Evolutionary conservation across 2,113 vertebrate species (phyloP).

Genomic region (Gorsachius goisagi): DNA sequence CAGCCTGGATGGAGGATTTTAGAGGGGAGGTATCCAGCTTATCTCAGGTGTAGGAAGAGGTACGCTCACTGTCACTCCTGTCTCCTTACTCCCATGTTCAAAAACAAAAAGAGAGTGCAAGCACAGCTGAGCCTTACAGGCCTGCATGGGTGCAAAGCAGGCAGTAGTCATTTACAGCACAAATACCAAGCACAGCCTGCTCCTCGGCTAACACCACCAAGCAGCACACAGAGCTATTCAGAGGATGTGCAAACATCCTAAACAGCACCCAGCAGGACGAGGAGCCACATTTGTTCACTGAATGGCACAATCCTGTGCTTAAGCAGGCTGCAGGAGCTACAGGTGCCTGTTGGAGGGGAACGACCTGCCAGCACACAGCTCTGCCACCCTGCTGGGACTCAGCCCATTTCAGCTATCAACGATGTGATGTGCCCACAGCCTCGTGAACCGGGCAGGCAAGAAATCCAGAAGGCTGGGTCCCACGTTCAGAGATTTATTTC

Average conservation of each 20-base stretch:
- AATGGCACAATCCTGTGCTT: background rate
- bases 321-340: background rate
- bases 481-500: background rate
- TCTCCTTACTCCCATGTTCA: background rate
- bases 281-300: background rate
- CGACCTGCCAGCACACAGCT: background rate
- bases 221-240: background rate
- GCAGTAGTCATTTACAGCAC: background rate
- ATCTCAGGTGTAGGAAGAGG: background rate
- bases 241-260: background rate
- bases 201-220: background rate
- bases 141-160: background rate
- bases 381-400: background rate
- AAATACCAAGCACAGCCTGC: background rate
- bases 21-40: background rate
- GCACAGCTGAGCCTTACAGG: background rate
- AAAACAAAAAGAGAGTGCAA: background rate
- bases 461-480: background rate
- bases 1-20: background rate
- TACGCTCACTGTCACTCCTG: background rate
- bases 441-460: fast-evolving
- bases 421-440: background rate
- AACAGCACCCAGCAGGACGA: background rate
- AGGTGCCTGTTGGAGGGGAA: background rate
- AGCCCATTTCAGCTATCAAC: background rate